Percentiles rank a stretch among this genome's conserved stretches.
These are phyloP conservation scores for Carettochelys insculpta DNA, from an alignment of 2,113 vertebrate genomes.

Conservation along the genomic window DNA sequence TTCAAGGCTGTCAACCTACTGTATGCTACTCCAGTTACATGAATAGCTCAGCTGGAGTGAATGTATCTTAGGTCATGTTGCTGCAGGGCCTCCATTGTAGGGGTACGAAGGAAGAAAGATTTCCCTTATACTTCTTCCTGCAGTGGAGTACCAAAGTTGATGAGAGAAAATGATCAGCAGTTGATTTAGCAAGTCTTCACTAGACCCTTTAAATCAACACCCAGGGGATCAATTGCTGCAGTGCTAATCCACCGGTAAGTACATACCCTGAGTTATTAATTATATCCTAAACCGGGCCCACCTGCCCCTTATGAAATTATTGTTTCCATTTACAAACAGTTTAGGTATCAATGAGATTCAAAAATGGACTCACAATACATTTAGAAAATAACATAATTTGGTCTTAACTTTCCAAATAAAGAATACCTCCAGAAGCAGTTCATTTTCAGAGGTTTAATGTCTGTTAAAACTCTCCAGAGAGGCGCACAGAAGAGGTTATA, in stretches of 20 bases:
- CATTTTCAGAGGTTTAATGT: background rate
- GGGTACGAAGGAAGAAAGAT: too few species aligned
- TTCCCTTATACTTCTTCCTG: too few species aligned
- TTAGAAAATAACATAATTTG: background rate
- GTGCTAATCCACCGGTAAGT: too few species aligned
- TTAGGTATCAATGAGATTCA: background rate
- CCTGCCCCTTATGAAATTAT: background rate
- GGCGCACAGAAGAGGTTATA: background rate
- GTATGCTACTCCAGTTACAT: too few species aligned
- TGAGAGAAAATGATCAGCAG: too few species aligned
- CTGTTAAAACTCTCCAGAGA: background rate
- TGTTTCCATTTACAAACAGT: background rate
- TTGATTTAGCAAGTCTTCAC: too few species aligned
- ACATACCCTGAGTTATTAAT: background rate
- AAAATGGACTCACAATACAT: background rate
- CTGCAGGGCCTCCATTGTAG: too few species aligned
- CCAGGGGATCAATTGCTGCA: too few species aligned
- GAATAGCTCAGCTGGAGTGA: too few species aligned
- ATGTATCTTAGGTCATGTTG: too few species aligned
- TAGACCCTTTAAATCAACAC: too few species aligned
- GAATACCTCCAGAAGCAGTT: background rate
- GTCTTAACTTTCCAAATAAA: background rate
- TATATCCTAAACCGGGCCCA: background rate
- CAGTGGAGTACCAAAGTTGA: too few species aligned
- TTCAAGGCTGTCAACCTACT: background rate